These are phyloP conservation scores for Chlamydotis undulata DNA, from an alignment of 2,113 vertebrate genomes.

Conservation along the genomic window DNA sequence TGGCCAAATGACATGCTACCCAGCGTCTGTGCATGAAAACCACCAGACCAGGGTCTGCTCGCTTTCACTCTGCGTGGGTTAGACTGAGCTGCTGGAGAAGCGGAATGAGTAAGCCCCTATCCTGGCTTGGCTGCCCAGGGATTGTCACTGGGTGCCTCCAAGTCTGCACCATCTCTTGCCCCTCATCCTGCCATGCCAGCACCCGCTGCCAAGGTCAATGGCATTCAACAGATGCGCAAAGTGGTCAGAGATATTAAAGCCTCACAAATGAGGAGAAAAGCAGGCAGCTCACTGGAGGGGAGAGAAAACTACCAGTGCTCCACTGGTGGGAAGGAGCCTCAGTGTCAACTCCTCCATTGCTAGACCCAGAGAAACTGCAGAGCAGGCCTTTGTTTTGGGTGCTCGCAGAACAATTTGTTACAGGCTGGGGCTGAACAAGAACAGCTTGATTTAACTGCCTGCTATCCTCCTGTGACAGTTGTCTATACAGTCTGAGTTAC, in stretches of 20 bases:
- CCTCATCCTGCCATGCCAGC: not conserved
- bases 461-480: not conserved
- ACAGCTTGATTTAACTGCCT: not conserved
- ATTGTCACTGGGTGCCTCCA: not conserved
- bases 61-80: not conserved
- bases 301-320: not conserved
- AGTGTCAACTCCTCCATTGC: not conserved
- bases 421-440: not conserved
- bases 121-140: not conserved
- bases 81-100: not conserved
- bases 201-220: not conserved
- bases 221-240: not conserved
- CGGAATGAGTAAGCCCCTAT: not conserved
- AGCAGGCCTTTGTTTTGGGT: not conserved
- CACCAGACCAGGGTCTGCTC: not conserved
- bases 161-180: fast-evolving
- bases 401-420: not conserved
- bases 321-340: not conserved
- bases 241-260: not conserved
- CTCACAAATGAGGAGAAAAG: not conserved
- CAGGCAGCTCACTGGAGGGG: not conserved
- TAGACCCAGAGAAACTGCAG: not conserved
- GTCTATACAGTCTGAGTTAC: not conserved
- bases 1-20: not conserved
- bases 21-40: not conserved